Percentiles rank a stretch among this genome's conserved stretches.
phyloP scores from a whole-genome alignment of 1,140 invertebrate species.

The Meloidogyne floridensis region DNA sequence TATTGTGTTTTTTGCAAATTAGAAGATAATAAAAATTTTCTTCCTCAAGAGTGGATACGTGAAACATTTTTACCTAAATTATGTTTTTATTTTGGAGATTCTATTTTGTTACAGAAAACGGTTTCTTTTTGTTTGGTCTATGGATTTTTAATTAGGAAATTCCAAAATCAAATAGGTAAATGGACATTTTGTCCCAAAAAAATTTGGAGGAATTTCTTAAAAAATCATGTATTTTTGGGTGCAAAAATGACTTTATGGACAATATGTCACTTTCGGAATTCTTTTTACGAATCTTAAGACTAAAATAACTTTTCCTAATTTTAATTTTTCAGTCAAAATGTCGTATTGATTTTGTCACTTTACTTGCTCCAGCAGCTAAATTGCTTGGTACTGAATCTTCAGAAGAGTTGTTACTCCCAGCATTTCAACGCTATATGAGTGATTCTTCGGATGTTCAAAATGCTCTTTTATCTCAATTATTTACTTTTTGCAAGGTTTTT shows the following conservation, averaged over 20 bases:
- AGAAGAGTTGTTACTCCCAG: slow-evolving; percentile 32
- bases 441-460: slow-evolving; percentile 35
- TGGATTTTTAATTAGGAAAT: not conserved
- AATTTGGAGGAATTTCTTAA: too few species aligned
- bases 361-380: slow-evolving; percentile 16
- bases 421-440: slow-evolving; percentile 34
- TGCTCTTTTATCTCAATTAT: slow-evolving; percentile 26
- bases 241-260: too few species aligned
- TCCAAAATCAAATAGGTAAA: too few species aligned
- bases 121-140: not conserved
- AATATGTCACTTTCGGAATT: too few species aligned
- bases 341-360: slow-evolving; percentile 15
- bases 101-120: not conserved
- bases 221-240: too few species aligned
- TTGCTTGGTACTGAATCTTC: slow-evolving; percentile 28
- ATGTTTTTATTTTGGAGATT: slow-evolving; percentile 11
- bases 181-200: too few species aligned
- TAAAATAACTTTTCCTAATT: too few species aligned
- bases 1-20: not conserved
- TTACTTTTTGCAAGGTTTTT: slow-evolving; percentile 33
- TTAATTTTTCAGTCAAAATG: slow-evolving; percentile 21
- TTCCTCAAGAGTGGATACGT: slow-evolving; percentile 9
- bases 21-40: not conserved
- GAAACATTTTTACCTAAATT: slow-evolving; percentile 14
- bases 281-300: too few species aligned